Evolutionary conservation across 2,888 invertebrate species (phyloP).

Genomic region (Pharmacophagus antenor): DNA sequence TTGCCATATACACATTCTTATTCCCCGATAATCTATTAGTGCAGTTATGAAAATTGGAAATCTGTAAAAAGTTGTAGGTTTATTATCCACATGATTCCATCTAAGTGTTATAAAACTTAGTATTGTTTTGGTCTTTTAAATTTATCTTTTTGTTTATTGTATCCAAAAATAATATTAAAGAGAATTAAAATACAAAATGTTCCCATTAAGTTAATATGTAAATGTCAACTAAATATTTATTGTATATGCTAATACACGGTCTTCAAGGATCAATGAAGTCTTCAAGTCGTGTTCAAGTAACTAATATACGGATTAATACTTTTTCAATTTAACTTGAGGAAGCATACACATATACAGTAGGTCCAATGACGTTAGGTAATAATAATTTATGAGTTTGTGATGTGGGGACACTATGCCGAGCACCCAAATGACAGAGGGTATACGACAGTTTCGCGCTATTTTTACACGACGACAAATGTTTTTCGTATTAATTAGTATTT

Average conservation of each 20-base stretch:
- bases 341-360: constrained; percentile 8
- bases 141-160: too few species aligned
- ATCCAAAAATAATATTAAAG: too few species aligned
- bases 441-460: constrained; percentile 5
- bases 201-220: too few species aligned
- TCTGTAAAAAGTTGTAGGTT: too few species aligned
- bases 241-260: background rate
- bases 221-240: background rate
- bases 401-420: constrained; percentile 12
- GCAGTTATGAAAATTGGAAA: too few species aligned
- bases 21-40: too few species aligned
- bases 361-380: constrained; percentile 16
- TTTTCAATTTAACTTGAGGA: constrained; percentile 30
- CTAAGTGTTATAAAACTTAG: too few species aligned
- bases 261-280: background rate
- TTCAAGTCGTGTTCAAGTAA: constrained; percentile 25
- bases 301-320: constrained; percentile 28
- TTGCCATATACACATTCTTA: too few species aligned
- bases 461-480: background rate
- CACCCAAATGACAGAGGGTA: constrained; percentile 1
- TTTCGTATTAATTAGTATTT: too few species aligned
- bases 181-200: too few species aligned
- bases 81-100: too few species aligned
- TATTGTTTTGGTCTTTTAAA: too few species aligned
- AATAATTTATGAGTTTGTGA: constrained; percentile 22